phyloP scores from a whole-genome alignment of 2,113 vertebrate species.

The Canis aureus region DNA sequence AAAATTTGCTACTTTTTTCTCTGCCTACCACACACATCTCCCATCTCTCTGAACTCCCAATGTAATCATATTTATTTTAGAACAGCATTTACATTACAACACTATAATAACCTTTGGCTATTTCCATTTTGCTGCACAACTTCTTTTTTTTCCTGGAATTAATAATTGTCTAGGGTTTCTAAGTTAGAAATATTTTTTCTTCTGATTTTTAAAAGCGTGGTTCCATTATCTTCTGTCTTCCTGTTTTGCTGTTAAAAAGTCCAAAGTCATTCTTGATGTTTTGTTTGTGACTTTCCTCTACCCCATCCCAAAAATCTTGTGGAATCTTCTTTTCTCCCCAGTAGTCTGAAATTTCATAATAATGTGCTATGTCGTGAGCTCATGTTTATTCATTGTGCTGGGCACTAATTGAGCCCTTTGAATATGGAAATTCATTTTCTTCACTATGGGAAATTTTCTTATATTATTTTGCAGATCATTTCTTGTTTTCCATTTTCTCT shows the following conservation, averaged over 20 bases:
- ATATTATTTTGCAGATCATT: neutral
- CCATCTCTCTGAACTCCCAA: neutral
- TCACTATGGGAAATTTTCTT: neutral
- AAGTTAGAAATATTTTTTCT: neutral
- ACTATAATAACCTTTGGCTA: neutral
- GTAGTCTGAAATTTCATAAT: slow-evolving; percentile 13
- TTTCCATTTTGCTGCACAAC: neutral
- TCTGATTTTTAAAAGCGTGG: neutral
- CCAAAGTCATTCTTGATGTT: neutral
- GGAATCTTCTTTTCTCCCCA: neutral
- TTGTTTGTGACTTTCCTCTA: neutral
- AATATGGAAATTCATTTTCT: neutral
- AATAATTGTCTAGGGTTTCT: neutral
- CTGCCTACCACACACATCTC: neutral
- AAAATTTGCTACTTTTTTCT: neutral
- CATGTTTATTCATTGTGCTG: neutral
- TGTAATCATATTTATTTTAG: neutral
- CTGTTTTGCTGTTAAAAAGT: neutral
- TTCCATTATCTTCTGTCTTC: neutral
- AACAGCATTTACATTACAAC: neutral
- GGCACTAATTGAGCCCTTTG: neutral
- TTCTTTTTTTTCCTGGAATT: neutral
- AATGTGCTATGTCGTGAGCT: neutral
- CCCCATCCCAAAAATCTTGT: neutral
- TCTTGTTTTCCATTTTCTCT: slow-evolving; percentile 2